Evolutionary conservation across 2,113 vertebrate genomes (phyloP).

Genomic region (Manacus vitellinus): DNA sequence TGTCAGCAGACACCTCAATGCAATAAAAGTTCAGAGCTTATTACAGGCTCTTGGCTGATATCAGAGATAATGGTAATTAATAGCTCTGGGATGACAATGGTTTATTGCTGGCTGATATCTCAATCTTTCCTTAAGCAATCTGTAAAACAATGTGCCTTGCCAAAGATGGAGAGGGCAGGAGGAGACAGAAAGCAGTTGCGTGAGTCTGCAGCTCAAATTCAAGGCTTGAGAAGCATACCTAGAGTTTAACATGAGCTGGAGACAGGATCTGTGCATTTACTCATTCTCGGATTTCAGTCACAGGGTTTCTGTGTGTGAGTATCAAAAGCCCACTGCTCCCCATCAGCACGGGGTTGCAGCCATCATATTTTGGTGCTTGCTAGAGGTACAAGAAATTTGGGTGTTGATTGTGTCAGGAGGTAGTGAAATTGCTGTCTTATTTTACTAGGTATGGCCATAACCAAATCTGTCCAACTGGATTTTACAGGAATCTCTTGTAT

Average conservation of each 20-base stretch:
- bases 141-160: neutral
- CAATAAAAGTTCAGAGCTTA: neutral
- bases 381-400: accelerated
- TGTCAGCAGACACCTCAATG: neutral
- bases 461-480: neutral
- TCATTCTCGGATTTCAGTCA: neutral
- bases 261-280: neutral
- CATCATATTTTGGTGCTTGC: neutral
- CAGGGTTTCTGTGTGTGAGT: neutral
- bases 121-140: neutral
- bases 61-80: neutral
- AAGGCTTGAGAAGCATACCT: neutral
- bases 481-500: neutral
- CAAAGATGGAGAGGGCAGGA: neutral
- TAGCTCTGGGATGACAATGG: neutral
- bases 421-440: neutral
- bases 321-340: neutral
- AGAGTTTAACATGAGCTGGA: neutral
- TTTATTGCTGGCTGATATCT: neutral
- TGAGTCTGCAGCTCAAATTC: neutral
- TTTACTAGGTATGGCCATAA: neutral
- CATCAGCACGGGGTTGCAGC: neutral
- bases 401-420: neutral
- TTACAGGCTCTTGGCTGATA: neutral
- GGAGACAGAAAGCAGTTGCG: neutral